Percentiles rank a stretch among this genome's conserved stretches.
phyloP scores from a whole-genome alignment of 2,888 invertebrate genomes.

The Epirrhoe tristata region DNA sequence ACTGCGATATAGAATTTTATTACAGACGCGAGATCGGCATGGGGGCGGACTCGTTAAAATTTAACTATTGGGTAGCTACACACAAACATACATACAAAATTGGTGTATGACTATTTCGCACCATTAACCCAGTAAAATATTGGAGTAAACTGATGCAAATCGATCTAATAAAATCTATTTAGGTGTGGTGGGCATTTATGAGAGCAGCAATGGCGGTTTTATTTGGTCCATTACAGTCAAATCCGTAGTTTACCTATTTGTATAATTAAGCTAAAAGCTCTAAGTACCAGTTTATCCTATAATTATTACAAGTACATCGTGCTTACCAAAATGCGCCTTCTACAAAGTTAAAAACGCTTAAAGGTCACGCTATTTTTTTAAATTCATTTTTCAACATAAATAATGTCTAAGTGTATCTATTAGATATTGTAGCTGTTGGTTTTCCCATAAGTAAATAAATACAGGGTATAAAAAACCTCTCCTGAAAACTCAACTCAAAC shows the following conservation, averaged over 20 bases:
- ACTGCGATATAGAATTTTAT: conserved; percentile 54
- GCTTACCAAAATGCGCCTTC: no score
- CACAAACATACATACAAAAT: conserved; percentile 43
- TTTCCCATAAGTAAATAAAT: no score
- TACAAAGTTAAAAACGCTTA: no score
- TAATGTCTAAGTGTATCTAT: no score
- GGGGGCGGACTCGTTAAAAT: conserved; percentile 58
- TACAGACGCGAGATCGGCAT: conserved; percentile 52
- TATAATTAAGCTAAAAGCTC: background rate
- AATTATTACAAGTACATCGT: no score
- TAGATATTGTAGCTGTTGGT: no score
- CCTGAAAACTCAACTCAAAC: no score
- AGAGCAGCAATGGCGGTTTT: conserved; percentile 17
- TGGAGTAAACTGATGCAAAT: conserved; percentile 33
- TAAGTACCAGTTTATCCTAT: no score
- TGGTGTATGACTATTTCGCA: conserved; percentile 29
- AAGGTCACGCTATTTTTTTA: no score
- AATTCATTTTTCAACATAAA: no score
- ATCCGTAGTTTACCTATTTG: background rate
- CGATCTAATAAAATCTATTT: conserved; percentile 36
- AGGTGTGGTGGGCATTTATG: conserved; percentile 23
- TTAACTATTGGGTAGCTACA: conserved; percentile 58
- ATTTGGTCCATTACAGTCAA: conserved; percentile 9
- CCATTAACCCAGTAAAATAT: conserved; percentile 34
- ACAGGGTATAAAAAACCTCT: no score